Evolutionary conservation across 2,888 invertebrate genomes (phyloP).

Genomic region (Eulithis testata): DNA sequence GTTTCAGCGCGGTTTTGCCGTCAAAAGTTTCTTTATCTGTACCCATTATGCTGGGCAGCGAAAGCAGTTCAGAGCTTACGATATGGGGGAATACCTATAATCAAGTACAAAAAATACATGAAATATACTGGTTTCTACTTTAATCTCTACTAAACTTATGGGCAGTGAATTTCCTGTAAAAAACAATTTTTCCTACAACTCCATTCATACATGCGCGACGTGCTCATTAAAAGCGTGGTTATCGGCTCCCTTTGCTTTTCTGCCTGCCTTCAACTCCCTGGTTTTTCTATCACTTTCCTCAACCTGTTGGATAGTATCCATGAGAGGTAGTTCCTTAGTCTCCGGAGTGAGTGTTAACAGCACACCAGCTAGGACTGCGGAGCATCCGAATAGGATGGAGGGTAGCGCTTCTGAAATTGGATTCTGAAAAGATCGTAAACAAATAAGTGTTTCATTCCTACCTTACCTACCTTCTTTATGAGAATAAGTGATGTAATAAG

Average conservation of each 20-base stretch:
- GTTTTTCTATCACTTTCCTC: slow-evolving; percentile 46
- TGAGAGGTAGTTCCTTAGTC: slow-evolving; percentile 66
- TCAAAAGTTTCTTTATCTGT: too few species aligned
- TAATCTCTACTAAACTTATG: too few species aligned
- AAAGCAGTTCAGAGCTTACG: too few species aligned
- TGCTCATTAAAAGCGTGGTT: slow-evolving; percentile 17
- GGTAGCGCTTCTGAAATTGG: slow-evolving; percentile 68
- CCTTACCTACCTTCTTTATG: too few species aligned
- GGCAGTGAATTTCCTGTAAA: too few species aligned
- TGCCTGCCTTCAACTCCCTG: slow-evolving; percentile 18
- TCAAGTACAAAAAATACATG: too few species aligned
- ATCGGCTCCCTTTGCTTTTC: slow-evolving; percentile 18
- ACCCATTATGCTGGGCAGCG: too few species aligned
- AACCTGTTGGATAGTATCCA: slow-evolving; percentile 70
- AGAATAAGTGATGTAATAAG: too few species aligned
- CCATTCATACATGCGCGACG: slow-evolving; percentile 15
- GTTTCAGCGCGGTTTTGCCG: too few species aligned
- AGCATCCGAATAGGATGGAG: slow-evolving; percentile 68
- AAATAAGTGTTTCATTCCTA: background rate
- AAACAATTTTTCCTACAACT: too few species aligned
- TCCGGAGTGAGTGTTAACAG: slow-evolving; percentile 68
- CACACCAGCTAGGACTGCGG: slow-evolving; percentile 61
- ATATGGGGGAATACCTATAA: too few species aligned
- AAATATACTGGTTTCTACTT: too few species aligned
- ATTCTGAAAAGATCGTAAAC: slow-evolving; percentile 57